Conservation (phyloP, 2,888 invertebrate species). For the Meta bourneti region DNA sequence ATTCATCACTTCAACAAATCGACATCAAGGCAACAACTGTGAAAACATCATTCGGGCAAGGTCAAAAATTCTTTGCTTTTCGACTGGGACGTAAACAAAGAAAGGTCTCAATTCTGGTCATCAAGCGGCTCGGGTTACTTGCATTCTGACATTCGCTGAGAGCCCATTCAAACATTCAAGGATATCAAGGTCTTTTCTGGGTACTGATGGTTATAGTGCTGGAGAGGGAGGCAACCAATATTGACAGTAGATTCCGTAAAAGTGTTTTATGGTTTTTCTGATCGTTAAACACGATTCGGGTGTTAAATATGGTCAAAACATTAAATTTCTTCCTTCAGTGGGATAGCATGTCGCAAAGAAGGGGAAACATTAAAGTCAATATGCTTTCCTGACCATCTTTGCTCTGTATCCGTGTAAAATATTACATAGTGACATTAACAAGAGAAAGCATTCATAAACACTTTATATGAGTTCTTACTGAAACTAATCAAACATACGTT, state of each 20-base stretch:
- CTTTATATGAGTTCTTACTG: no score
- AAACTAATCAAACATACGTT: no score
- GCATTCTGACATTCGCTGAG: constrained; percentile 30
- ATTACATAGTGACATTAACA: no score
- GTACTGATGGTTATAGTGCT: background rate
- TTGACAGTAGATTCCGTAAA: background rate
- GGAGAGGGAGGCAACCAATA: background rate
- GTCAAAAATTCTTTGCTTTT: constrained; percentile 24
- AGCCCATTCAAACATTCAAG: constrained; percentile 27
- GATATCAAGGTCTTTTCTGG: constrained; percentile 20
- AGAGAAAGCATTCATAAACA: no score
- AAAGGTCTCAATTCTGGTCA: constrained; percentile 15
- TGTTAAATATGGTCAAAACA: background rate
- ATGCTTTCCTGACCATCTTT: no score
- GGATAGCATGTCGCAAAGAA: no score
- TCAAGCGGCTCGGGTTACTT: constrained; percentile 7
- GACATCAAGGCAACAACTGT: background rate
- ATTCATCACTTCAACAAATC: background rate
- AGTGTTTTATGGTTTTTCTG: constrained; percentile 22
- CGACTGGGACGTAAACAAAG: constrained; percentile 5
- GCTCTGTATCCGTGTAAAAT: no score
- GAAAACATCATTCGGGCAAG: constrained; percentile 14
- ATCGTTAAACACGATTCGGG: background rate
- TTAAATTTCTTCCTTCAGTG: no score
- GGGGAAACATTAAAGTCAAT: no score